These are phyloP conservation scores for Ascaphus truei DNA, from an alignment of 2,113 vertebrate genomes.

Conservation along the genomic window DNA sequence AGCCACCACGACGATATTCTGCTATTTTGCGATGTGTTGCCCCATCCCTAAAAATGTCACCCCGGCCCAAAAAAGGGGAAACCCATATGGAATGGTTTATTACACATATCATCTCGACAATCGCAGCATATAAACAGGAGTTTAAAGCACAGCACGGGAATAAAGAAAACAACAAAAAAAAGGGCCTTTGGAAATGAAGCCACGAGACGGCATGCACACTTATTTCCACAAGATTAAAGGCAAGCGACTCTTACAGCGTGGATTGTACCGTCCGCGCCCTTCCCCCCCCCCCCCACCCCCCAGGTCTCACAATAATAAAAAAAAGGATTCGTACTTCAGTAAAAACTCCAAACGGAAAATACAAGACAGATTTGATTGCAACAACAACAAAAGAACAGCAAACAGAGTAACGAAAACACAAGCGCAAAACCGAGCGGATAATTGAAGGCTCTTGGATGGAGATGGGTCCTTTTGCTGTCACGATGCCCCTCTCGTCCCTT, in stretches of 20 bases:
- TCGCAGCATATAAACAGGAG: constrained; percentile 74
- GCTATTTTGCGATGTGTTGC: too few species aligned
- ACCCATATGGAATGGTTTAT: constrained; percentile 87
- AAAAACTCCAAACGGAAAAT: constrained; percentile 53
- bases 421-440: not conserved
- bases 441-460: not conserved
- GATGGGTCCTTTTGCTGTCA: not conserved
- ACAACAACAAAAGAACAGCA: constrained; percentile 41
- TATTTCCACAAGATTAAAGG: constrained; percentile 66
- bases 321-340: constrained; percentile 73
- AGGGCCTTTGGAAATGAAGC: constrained; percentile 36
- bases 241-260: constrained; percentile 56
- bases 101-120: constrained; percentile 79
- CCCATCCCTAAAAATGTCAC: too few species aligned
- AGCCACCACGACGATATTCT: too few species aligned
- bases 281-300: constrained; percentile 17
- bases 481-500: not conserved
- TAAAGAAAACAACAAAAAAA: constrained; percentile 77
- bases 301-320: constrained; percentile 57
- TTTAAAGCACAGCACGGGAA: constrained; percentile 89
- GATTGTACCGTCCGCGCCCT: constrained; percentile 38
- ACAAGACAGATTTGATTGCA: constrained; percentile 41
- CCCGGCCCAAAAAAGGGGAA: not conserved
- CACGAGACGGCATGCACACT: constrained; percentile 79
- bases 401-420: not conserved